Conservation (phyloP, 2,113 vertebrate species). For the Hippocampus zosterae region DNA sequence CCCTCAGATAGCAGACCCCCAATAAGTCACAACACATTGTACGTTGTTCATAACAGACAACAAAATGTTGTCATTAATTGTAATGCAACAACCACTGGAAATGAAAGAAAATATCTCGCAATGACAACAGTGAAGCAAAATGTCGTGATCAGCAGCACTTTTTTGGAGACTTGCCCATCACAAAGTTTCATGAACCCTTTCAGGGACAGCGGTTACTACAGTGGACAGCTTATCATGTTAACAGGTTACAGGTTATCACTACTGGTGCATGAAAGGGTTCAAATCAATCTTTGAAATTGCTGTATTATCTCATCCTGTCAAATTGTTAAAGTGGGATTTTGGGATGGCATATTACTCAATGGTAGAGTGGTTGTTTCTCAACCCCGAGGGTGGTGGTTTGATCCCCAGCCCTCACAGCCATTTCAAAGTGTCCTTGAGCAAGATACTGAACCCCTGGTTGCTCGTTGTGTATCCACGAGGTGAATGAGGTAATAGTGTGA, state of each 20-base stretch:
- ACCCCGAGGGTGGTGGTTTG: too few species aligned
- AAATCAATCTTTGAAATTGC: too few species aligned
- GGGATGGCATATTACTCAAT: neutral
- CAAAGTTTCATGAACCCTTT: neutral
- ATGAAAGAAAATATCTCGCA: neutral
- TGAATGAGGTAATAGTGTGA: too few species aligned
- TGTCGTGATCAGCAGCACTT: neutral
- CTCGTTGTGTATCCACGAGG: too few species aligned
- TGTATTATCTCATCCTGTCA: neutral
- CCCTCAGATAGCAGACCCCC: neutral
- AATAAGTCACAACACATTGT: neutral
- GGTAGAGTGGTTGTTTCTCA: neutral
- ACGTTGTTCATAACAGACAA: neutral
- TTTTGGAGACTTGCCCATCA: neutral
- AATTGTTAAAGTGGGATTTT: neutral
- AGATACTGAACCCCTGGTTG: too few species aligned
- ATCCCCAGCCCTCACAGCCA: too few species aligned
- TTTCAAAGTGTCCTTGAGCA: too few species aligned
- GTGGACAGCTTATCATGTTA: too few species aligned
- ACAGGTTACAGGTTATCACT: too few species aligned
- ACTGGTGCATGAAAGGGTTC: too few species aligned
- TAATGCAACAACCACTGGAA: neutral
- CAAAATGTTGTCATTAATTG: neutral
- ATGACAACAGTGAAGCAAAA: neutral
- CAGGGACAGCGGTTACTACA: too few species aligned